Evolutionary conservation across 2,797 vertebrate species (phyloP).

Genomic region (Lindbergichthys nudifrons): DNA sequence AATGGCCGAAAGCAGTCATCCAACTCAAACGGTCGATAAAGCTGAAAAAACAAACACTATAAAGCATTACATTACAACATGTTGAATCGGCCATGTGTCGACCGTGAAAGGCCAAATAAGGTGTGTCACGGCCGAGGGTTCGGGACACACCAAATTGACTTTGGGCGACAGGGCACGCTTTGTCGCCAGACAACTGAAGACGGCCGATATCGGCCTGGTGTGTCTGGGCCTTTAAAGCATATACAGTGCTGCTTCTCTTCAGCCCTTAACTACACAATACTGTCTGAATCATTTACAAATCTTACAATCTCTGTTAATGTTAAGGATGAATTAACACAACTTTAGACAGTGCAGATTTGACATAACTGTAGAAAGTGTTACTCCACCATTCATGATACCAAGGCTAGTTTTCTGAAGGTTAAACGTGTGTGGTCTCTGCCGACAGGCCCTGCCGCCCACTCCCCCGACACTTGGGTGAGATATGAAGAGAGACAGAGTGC

Average conservation of each 20-base stretch:
- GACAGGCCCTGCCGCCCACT: constrained; percentile 66
- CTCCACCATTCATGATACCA: constrained; percentile 27
- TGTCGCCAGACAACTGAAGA: too few species aligned
- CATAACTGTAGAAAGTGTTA: constrained; percentile 23
- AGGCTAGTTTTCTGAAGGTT: constrained; percentile 49
- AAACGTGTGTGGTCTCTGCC: constrained; percentile 68
- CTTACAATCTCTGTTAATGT: neutral
- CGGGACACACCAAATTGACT: too few species aligned
- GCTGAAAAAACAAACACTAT: too few species aligned
- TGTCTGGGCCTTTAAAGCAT: too few species aligned
- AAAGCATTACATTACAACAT: too few species aligned
- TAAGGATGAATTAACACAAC: constrained; percentile 18
- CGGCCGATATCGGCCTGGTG: too few species aligned
- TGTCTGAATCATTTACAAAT: constrained; percentile 6
- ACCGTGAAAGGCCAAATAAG: too few species aligned
- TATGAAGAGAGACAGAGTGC: constrained; percentile 71
- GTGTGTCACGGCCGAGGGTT: too few species aligned
- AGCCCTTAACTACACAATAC: neutral
- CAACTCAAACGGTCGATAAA: too few species aligned
- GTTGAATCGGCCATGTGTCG: too few species aligned
- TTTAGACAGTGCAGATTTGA: constrained; percentile 11
- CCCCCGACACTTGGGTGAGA: constrained; percentile 73
- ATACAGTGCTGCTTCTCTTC: neutral
- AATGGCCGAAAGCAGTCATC: too few species aligned
- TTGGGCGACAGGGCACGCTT: too few species aligned